A percentile compares a stretch with the other conserved stretches of the same genome.
phyloP scores from a whole-genome alignment of 35 echinoderm and acorn worm species.

The Apostichopus parvimensis region DNA sequence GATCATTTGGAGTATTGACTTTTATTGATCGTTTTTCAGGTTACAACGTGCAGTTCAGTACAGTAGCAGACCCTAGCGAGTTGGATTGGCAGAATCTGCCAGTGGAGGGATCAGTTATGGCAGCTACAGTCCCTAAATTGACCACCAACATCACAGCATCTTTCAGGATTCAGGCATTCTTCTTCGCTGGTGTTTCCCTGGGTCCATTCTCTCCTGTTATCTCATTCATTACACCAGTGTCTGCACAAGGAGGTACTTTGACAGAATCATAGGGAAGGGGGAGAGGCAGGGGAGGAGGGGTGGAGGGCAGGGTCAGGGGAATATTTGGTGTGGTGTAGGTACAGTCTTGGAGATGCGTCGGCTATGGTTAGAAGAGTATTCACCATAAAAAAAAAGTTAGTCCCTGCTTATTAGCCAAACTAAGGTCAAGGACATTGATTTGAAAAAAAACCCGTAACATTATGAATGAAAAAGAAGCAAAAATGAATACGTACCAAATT shows the following conservation, averaged over 20 bases:
- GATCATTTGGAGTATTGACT: no score
- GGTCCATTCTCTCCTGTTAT: slow-evolving; percentile 43
- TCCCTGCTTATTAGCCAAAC: no score
- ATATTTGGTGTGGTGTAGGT: no score
- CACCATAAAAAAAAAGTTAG: no score
- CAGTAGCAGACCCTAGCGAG: background rate
- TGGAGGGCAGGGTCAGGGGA: no score
- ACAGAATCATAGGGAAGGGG: background rate
- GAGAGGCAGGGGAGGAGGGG: no score
- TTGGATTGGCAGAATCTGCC: slow-evolving; percentile 21
- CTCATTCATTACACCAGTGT: slow-evolving; percentile 37
- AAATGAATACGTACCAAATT: no score
- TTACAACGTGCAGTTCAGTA: slow-evolving; percentile 51
- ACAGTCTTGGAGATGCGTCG: no score
- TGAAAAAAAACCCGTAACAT: no score
- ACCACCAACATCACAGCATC: slow-evolving; percentile 53
- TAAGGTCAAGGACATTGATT: no score
- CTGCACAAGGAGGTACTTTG: slow-evolving; percentile 11
- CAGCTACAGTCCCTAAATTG: slow-evolving; percentile 34
- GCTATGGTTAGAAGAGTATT: no score
- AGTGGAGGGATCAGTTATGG: background rate
- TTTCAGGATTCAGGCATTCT: slow-evolving; percentile 51
- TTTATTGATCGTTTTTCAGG: background rate
- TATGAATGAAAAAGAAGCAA: no score
- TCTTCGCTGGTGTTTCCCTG: background rate